Evolutionary conservation across 2,888 invertebrate genomes (phyloP), one percentile per base, ranked within the genome.

Genomic region (Drosophila diplacantha): DNA sequence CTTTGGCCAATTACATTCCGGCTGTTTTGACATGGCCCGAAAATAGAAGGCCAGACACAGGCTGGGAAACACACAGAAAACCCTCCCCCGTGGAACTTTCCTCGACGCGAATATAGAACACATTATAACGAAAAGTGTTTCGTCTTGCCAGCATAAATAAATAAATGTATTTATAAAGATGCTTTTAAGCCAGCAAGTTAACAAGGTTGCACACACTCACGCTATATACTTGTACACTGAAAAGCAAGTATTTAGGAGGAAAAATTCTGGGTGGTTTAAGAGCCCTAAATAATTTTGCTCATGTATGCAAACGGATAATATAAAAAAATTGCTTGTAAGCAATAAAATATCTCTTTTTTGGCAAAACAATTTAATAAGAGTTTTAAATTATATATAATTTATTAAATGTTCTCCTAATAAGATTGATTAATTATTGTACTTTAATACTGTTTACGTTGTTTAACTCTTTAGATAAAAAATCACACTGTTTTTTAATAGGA

Each of bases 141-240:
- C 78, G 70, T 70, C 77, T 81, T 75, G 60, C 70, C 74, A 69
- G 73, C 76, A 85, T 86, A 81, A 81, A 83, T 86, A 85, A 86
- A 81, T 85, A 81, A 71, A 75, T 79, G 74, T 79, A 72, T 84
- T 78, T 83, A 73, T 81, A 79, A 76, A 80, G 77, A 84, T 83
- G 84, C 85, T 84, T 85, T 84, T 77, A 85, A 81, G 84, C 72
- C 68, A 62, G 74, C 59, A 77, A 67, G 69, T 81, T 83, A 84
- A 84, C 75, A 81, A 83, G 83, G 78, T 80, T 81, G 76, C 44
- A 64, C 9, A 59, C 35, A 57, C 35, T 34, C 43, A 54, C 26
- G 18, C 5, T 29, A 44, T 18, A 29, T 29, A 18, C 18, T 29
- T 4, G 22, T 18, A 47, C 39, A 55, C 32, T 20, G 55, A 16